Evolutionary conservation across 2,113 vertebrate species (phyloP), one percentile per base, ranked within the genome.

Genomic region (Hirundichthys speculiger): DNA sequence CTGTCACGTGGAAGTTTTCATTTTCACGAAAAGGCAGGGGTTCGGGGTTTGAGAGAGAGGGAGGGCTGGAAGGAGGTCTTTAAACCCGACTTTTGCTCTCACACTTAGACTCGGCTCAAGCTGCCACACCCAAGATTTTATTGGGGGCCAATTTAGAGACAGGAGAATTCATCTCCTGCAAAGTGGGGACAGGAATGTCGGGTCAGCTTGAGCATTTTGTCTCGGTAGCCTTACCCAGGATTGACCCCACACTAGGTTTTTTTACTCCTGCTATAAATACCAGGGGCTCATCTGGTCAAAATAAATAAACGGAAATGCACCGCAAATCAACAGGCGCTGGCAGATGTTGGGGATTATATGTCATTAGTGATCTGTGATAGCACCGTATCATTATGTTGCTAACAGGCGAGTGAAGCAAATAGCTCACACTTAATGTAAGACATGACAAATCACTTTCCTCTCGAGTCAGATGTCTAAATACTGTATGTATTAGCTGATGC

Each of bases 201-300:
- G 82, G 88, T 91, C 88, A 91, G 81, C 77, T 70, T 47, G 38
- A 79, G 78, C 84, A 89, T 89, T 92, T 90, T 90, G 86, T 88
- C 85, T 82, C 68, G 4, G 13, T 52, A 66, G 77, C 60, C 55
- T 77, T 72, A 77, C 81, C 83, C 30, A 19, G 83, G 82, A 79
- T 73, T 90, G 89, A 89, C 86, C 86, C 87, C 85, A 79, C 74
- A 56, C 82, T 69, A 82, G 70, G 86, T 58, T 77, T 87, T 90
- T 86, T 88, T 89, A 90, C 87, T 85, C 88, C 82, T 13, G 82
- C 83, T 88, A 82, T 92, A 92, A 93, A 93, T 90, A 90, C 89
- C 89, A 85, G 48, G 65, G 80, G 78, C 85, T 92, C 90, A 91
- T 91, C 89, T 89, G 89, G 83, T 73, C 82, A 88, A 91, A 89